Evolutionary conservation across 1,140 invertebrate genomes (phyloP), one percentile per base, ranked within the genome.

Genomic region (Ceratina japonica): DNA sequence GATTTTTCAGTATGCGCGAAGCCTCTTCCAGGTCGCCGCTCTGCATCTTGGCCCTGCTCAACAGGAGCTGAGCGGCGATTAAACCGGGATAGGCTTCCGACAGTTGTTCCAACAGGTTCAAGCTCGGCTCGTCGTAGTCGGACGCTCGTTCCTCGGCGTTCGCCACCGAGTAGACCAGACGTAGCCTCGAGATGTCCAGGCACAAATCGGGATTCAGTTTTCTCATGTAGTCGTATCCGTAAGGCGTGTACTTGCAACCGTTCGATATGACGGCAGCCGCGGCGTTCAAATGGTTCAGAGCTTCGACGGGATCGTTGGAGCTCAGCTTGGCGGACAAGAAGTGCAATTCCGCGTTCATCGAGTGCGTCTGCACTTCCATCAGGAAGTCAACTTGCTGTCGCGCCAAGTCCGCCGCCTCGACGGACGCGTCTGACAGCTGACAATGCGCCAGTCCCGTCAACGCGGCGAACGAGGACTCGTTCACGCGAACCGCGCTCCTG

Each of bases 331-430:
- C 95, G 37, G 95, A 94, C 89, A 97, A 93, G 72, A 95, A 94
- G n/a, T 95, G 92, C 51, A 96, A 83, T n/a, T 94, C 93, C 68
- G 94, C 84, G 31, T 88, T 91, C 24, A 92, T 91, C n/a, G 94
- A 91, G 16, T 92, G 93, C 2, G 95, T 94, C 82, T 97, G 95
- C 69, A 98, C 94, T 90, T 98, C 97, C 89, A 95, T 94, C 0
- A 99, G 92, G 84, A 98, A 95, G 82, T 98, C 96, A 24, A 99
- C 92, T 91, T 98, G 97, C 86, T 98, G 96, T 58, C 95, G 94
- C 0, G 97, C 95, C 87, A 97, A 94, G 27, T 95, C 94, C 3
- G 91, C 92, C 1, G 93, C 92, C 12, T 94, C 94, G 70, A 83
- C 73, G 0, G 89, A 86, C 13, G 91, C 92, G 75, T 95, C 94